phyloP scores from a whole-genome alignment of 2,888 invertebrate genomes.

The Pimpla rufipes region DNA sequence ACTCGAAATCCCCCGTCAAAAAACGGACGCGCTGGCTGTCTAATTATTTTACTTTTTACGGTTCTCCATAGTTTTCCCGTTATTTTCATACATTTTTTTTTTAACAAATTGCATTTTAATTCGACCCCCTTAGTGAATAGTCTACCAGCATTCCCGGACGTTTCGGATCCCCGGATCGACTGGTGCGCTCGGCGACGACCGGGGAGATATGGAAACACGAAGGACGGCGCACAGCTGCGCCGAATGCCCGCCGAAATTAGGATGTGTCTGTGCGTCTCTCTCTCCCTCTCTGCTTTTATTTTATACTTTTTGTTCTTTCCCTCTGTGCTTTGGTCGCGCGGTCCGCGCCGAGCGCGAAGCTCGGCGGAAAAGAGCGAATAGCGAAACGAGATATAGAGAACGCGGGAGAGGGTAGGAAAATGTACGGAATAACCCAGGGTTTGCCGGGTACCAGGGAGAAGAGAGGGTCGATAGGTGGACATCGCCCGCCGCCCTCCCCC shows the following conservation, averaged over 20 bases:
- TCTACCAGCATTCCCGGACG: neutral
- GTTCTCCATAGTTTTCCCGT: neutral
- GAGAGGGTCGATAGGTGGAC: slow-evolving; percentile 83
- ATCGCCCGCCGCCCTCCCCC: slow-evolving; percentile 67
- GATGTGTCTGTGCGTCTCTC: slow-evolving; percentile 73
- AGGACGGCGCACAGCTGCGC: slow-evolving; percentile 80
- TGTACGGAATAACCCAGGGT: slow-evolving; percentile 58
- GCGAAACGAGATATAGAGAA: slow-evolving; percentile 46
- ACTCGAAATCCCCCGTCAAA: neutral
- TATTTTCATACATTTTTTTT: no score
- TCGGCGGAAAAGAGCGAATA: slow-evolving; percentile 67
- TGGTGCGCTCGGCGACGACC: neutral
- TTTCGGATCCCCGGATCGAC: neutral
- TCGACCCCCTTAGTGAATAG: neutral
- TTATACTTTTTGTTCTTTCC: slow-evolving; percentile 68
- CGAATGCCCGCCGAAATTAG: slow-evolving; percentile 81
- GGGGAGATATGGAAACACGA: slow-evolving; percentile 7
- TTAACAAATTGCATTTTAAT: neutral
- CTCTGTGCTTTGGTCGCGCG: slow-evolving; percentile 45
- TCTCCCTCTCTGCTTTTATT: slow-evolving; percentile 67
- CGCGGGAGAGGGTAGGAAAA: slow-evolving; percentile 54
- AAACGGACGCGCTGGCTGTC: neutral
- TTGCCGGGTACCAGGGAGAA: slow-evolving; percentile 66
- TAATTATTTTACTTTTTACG: neutral
- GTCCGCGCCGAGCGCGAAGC: slow-evolving; percentile 74